These are phyloP conservation scores for Sceloporus tristichus DNA, from an alignment of 2,113 vertebrate genomes.

Conservation along the genomic window DNA sequence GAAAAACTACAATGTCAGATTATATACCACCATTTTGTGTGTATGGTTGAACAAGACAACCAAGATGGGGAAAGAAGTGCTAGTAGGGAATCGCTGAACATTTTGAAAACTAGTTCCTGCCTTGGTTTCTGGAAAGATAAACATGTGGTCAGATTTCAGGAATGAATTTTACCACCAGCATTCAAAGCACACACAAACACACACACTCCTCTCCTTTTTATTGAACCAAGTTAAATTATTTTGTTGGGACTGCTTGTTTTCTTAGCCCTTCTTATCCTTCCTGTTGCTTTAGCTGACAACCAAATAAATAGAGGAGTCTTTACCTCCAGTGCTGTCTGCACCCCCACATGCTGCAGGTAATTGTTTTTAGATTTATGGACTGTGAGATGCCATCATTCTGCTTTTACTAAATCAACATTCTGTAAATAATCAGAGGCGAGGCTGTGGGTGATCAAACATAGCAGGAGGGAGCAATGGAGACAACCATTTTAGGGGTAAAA, in stretches of 20 bases:
- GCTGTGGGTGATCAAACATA: slow-evolving; percentile 2
- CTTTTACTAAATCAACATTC: slow-evolving; percentile 43
- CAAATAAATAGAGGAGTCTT: slow-evolving; percentile 31
- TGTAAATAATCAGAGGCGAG: slow-evolving; percentile 33
- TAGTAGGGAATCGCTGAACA: not conserved
- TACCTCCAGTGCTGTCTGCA: slow-evolving; percentile 10
- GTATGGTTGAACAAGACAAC: not conserved
- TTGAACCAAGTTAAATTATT: slow-evolving; percentile 18
- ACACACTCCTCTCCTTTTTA: not conserved
- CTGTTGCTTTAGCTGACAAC: slow-evolving; percentile 34
- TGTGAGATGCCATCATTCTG: slow-evolving; percentile 20
- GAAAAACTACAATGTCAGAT: not conserved
- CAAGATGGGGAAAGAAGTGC: not conserved
- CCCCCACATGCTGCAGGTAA: slow-evolving; percentile 37
- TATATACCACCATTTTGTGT: too few relatives aligned
- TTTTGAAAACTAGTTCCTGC: not conserved
- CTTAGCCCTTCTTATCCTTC: slow-evolving; percentile 11
- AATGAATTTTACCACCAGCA: slow-evolving; percentile 29
- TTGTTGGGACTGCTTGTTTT: slow-evolving; percentile 23
- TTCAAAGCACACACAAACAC: not conserved
- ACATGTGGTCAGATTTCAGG: slow-evolving; percentile 20
- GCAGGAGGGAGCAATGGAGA: not conserved
- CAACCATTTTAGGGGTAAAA: not conserved
- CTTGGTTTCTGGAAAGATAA: slow-evolving; percentile 19
- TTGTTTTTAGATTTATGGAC: slow-evolving; percentile 44